phyloP scores from a whole-genome alignment of 2,113 vertebrate genomes.

The Ictalurus punctatus region DNA sequence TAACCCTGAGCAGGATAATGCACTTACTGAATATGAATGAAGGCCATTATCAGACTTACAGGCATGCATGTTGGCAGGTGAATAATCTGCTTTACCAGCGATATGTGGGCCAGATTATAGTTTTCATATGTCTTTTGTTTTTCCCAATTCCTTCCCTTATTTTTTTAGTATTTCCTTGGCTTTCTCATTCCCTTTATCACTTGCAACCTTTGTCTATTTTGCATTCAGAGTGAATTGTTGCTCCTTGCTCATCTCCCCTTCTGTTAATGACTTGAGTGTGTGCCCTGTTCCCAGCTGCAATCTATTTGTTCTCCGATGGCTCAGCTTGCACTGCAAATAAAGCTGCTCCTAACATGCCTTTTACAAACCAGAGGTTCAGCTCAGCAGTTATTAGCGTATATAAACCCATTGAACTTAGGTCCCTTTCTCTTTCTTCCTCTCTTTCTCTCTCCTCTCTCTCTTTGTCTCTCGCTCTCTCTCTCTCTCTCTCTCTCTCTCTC shows the following conservation, averaged over 20 bases:
- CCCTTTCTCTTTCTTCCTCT: background rate
- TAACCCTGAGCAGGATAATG: conserved; percentile 4
- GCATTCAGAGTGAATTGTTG: conserved; percentile 38
- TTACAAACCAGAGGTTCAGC: conserved; percentile 21
- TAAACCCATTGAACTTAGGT: conserved; percentile 9
- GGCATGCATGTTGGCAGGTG: conserved; percentile 3
- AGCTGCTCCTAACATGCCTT: conserved; percentile 10
- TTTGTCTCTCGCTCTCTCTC: background rate
- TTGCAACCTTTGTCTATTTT: conserved; percentile 23
- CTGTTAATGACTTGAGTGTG: conserved; percentile 40
- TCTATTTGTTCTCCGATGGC: conserved; percentile 32
- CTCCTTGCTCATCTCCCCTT: conserved; percentile 30
- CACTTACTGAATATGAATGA: conserved; percentile 3
- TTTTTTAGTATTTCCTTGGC: background rate
- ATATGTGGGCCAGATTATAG: background rate
- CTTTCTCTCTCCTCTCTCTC: background rate
- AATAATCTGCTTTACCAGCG: conserved; percentile 20
- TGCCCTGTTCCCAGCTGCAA: conserved; percentile 33
- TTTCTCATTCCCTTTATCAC: background rate
- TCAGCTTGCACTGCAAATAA: conserved; percentile 33
- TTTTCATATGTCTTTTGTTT: background rate
- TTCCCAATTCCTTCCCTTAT: background rate
- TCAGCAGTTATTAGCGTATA: conserved; percentile 29
- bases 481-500: background rate
- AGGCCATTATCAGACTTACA: background rate